These are phyloP conservation scores for Oncorhynchus clarkii DNA, from an alignment of 2,113 vertebrate genomes.

Conservation along the genomic window DNA sequence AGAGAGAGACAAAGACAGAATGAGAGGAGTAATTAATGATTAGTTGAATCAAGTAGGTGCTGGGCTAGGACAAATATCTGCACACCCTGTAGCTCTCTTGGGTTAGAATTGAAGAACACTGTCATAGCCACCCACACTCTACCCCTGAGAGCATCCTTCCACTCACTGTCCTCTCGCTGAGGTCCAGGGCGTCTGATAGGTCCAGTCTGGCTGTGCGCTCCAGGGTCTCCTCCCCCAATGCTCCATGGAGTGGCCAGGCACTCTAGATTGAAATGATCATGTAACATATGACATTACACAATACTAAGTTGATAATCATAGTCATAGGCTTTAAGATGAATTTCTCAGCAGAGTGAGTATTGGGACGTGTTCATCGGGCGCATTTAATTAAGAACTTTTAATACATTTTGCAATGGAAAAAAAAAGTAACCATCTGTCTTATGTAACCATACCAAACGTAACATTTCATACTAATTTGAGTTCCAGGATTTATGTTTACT, in stretches of 20 bases:
- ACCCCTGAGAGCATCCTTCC: not conserved
- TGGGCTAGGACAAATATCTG: too few relatives aligned
- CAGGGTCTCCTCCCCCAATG: slow-evolving; percentile 10
- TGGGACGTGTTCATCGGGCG: not conserved
- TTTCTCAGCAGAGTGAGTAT: not conserved
- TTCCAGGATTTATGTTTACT: too few relatives aligned
- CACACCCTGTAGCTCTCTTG: too few relatives aligned
- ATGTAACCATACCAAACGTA: too few relatives aligned
- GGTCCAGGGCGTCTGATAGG: slow-evolving; percentile 51
- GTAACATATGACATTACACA: slow-evolving; percentile 4
- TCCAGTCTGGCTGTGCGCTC: slow-evolving; percentile 40
- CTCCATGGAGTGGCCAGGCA: slow-evolving; percentile 23
- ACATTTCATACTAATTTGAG: too few relatives aligned
- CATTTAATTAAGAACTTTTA: not conserved
- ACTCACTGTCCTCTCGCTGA: slow-evolving; percentile 75
- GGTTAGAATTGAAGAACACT: too few relatives aligned
- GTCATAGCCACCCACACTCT: not conserved
- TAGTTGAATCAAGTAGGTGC: too few relatives aligned
- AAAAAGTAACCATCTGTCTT: too few relatives aligned
- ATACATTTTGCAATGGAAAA: too few relatives aligned
- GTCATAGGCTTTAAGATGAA: not conserved
- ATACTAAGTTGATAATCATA: not conserved
- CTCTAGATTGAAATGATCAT: slow-evolving; percentile 46
- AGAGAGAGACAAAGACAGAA: too few relatives aligned
- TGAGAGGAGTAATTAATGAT: too few relatives aligned